phyloP scores from a whole-genome alignment of 2,113 vertebrate genomes.

The Cyanoliseus patagonus region DNA sequence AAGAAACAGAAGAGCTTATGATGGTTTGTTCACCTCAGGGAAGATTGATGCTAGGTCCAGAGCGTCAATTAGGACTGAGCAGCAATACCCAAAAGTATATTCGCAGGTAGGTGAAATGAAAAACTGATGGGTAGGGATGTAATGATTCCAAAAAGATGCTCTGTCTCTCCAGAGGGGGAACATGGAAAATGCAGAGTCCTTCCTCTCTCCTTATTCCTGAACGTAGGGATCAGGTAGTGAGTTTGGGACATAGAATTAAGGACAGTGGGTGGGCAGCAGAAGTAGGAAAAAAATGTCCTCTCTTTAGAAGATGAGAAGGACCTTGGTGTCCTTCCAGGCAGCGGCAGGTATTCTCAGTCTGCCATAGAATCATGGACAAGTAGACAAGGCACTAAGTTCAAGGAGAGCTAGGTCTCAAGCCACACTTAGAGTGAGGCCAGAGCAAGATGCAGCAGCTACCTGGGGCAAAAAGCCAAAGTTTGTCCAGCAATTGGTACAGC shows the following conservation, averaged over 20 bases:
- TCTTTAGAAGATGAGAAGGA: not conserved
- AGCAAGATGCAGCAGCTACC: not conserved
- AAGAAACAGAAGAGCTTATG: not conserved
- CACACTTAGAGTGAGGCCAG: not conserved
- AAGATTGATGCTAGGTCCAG: not conserved
- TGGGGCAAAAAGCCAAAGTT: not conserved
- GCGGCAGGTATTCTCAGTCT: not conserved
- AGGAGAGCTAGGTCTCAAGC: not conserved
- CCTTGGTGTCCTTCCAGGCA: not conserved
- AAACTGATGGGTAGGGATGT: not conserved
- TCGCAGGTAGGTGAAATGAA: not conserved
- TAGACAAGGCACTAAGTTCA: not conserved
- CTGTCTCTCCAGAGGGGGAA: not conserved
- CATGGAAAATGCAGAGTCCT: not conserved
- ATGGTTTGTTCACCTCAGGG: not conserved
- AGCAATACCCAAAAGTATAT: not conserved
- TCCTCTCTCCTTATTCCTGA: not conserved
- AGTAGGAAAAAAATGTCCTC: accelerated
- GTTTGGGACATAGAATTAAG: not conserved
- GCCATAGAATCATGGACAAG: not conserved
- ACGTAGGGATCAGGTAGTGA: not conserved
- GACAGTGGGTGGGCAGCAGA: not conserved
- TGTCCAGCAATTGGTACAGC: not conserved
- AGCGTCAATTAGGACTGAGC: not conserved
- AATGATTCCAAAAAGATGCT: not conserved